A percentile compares a stretch with the other conserved stretches of the same genome.
phyloP scores from a whole-genome alignment of 2,797 vertebrate genomes.

The Peromyscus aztecus region DNA sequence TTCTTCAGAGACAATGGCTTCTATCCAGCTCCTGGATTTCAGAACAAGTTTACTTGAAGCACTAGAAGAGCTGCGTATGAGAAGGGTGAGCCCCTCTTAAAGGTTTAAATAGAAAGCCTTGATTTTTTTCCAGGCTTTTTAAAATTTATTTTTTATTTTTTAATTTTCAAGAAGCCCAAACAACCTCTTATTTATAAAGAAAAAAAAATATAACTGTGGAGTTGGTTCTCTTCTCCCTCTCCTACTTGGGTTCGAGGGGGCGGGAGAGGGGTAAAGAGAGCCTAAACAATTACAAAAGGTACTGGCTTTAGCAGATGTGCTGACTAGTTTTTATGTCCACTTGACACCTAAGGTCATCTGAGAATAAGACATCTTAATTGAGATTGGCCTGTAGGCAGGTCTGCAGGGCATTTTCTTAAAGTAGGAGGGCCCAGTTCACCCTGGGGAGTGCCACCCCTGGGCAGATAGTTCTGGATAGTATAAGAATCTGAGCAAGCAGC shows the following conservation, averaged over 20 bases:
- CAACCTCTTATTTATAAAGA: slow-evolving; percentile 37
- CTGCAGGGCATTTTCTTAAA: not conserved
- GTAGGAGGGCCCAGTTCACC: not conserved
- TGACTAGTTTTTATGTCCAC: not conserved
- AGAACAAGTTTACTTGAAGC: slow-evolving; percentile 94
- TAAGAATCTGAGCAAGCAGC: not conserved
- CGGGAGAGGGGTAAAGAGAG: not conserved
- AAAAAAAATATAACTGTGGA: slow-evolving; percentile 13
- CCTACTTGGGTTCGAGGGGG: not conserved
- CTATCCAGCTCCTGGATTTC: slow-evolving; percentile 93
- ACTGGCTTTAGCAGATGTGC: not conserved
- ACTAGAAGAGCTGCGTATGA: slow-evolving; percentile 94
- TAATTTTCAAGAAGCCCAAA: slow-evolving; percentile 1
- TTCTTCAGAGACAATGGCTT: slow-evolving; percentile 90
- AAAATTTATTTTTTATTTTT: not conserved
- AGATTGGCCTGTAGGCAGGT: not conserved
- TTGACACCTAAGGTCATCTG: not conserved
- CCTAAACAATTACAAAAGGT: not conserved
- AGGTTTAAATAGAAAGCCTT: slow-evolving; percentile 43
- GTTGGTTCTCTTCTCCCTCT: not conserved
- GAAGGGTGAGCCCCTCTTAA: slow-evolving; percentile 89
- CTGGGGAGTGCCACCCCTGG: not conserved
- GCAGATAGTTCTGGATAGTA: not conserved
- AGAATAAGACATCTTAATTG: not conserved
- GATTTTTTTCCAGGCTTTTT: not conserved